Base-by-base conservation (phyloP, 2,113 vertebrate genomes). In the Plotosus lineatus region DNA sequence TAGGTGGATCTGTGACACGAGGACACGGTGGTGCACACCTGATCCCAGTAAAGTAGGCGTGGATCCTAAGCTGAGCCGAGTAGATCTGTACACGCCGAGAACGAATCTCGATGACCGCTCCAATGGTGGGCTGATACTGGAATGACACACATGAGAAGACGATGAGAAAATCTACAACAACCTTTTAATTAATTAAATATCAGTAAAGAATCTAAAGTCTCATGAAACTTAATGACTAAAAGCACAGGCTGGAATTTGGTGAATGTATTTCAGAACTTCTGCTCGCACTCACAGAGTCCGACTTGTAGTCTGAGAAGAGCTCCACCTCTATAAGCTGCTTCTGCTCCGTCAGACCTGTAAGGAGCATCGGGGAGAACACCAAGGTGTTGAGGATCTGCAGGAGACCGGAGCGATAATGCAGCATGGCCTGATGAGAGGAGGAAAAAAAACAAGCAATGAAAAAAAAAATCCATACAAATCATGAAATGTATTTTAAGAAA, bases 251-350 rank as follows among this genome's bases (percentile, higher is more conserved):
- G 23, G 26, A 42, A 69, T 69, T 44, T 3, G 21, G 21, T n/a
- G 10, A 66, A 42, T 21, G 44, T 50, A 50, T 21, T 50, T 72
- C 1, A 33, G 31, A 10, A 2, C 0, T 21, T 50, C 21, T 72
- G 0, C 4, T 33, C 5, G 15, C 78, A 83, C 84, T 86, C 26
- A 82, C 94, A 75, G 92, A 91, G 55, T 96, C 93, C 9, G 94
- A 93, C 85, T 92, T 93, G 85, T 95, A 97, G 51, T 95, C 93
- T 0, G 94, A 88, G 68, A 91, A 95, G 2, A 97, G 90, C 72
- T 97, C 95, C 33, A 97, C 93, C 36, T 97, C 94, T 42, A 97
- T 83, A 0, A 92, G 86, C 86, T 97, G 96, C 89, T 97, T 96
- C 92, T 97, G 95, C 82, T 97, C 95, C 0, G 87, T 66, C 79